Conservation (phyloP, 2,113 vertebrate genomes). For the Oreochromis spilurus region DNA sequence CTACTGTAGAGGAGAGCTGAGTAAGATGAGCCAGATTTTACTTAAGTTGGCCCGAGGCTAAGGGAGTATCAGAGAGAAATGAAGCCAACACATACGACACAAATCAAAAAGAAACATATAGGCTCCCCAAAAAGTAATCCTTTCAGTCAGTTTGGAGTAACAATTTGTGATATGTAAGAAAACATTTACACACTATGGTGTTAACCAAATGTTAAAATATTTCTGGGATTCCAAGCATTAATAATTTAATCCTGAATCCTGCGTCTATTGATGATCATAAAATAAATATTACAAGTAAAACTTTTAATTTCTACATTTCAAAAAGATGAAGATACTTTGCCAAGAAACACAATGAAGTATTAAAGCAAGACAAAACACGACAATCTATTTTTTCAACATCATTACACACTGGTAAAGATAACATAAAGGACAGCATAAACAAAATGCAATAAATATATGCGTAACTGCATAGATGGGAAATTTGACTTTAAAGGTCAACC, state of each 20-base stretch:
- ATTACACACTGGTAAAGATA: background rate
- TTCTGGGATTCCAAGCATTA: rapidly evolving
- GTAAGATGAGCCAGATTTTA: rapidly evolving
- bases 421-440: background rate
- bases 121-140: background rate
- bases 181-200: background rate
- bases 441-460: background rate
- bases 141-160: background rate
- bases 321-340: background rate
- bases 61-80: background rate
- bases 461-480: background rate
- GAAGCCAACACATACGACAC: background rate
- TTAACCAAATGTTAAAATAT: background rate
- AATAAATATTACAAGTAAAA: background rate
- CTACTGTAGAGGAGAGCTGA: background rate
- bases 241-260: rapidly evolving
- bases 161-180: background rate
- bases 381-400: background rate
- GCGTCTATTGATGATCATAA: background rate
- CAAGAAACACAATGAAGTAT: background rate
- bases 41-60: background rate
- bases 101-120: background rate
- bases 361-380: background rate
- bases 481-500: background rate
- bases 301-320: background rate